Evolutionary conservation across 2,888 invertebrate genomes (phyloP).

Genomic region (Nebria salina): DNA sequence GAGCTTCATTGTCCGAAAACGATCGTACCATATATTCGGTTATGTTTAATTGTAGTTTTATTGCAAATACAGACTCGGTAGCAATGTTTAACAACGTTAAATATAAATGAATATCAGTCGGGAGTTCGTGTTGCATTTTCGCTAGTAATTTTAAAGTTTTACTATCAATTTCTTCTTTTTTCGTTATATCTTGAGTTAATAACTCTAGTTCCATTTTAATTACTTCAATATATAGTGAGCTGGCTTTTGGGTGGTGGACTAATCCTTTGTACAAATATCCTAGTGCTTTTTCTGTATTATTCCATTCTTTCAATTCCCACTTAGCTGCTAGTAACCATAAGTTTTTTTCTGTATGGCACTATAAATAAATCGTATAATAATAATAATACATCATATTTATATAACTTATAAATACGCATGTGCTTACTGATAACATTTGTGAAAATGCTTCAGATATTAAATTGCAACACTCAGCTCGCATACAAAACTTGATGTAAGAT

Average conservation of each 20-base stretch:
- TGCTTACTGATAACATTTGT: slow-evolving; percentile 31
- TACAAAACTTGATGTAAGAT: slow-evolving; percentile 43
- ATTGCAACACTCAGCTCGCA: slow-evolving; percentile 25
- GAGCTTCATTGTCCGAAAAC: slow-evolving; percentile 30
- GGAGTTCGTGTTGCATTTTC: slow-evolving; percentile 24
- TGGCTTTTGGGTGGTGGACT: slow-evolving; percentile 28
- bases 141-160: slow-evolving; percentile 29
- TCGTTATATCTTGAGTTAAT: slow-evolving; percentile 15
- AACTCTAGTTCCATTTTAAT: slow-evolving; percentile 29
- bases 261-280: slow-evolving; percentile 31
- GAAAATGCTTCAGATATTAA: slow-evolving; percentile 38
- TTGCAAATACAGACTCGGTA: slow-evolving; percentile 20
- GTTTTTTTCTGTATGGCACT: slow-evolving; percentile 35
- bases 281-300: slow-evolving; percentile 37
- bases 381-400: not conserved
- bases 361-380: slow-evolving; percentile 8
- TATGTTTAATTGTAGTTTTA: slow-evolving; percentile 39
- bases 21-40: slow-evolving; percentile 15
- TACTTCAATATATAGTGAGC: slow-evolving; percentile 22
- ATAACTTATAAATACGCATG: not conserved
- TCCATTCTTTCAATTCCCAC: slow-evolving; percentile 37
- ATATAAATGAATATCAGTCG: slow-evolving; percentile 30
- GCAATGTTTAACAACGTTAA: slow-evolving; percentile 33
- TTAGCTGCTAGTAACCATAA: slow-evolving; percentile 42
- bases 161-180: slow-evolving; percentile 14